Base-by-base conservation (phyloP, 2,888 invertebrate species). In the Protophormia terraenovae region DNA sequence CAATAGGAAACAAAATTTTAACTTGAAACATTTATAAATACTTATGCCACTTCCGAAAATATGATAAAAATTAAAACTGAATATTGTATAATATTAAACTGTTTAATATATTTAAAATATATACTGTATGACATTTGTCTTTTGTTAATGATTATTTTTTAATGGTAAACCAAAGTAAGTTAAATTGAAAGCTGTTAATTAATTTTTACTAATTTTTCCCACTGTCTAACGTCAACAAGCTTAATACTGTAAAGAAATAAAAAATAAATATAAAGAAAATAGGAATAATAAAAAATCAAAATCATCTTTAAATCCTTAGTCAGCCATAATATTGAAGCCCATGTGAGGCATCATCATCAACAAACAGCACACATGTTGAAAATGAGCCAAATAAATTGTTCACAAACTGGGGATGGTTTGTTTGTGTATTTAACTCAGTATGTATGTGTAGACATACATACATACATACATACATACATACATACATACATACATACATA, bases 301-400 rank as follows among this genome's bases (percentile, higher is more conserved):
- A 84, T 84, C 84, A 84, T 84, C 80, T 80, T 84, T 71, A 80
- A 84, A 76, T 84, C 84, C 84, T 84, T 76, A 84, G 84, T 84
- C 84, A 84, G 84, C 75, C 80, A 80, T 84, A 80, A 84, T 80
- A 64, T 80, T 76, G 71, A 84, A 76, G 84, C 80, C 80, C 80
- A 84, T 84, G 71, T 80, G 76, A 80, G 84, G 66, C 80, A 84
- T 84, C 76, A 78, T 38, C 78, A 71, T 79, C 73, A 84, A 55
- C 79, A 80, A 75, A 29, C 38, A 83, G 50, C 64, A 45, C 55
- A 69, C 64, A 82, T 76, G 67, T 38, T 53, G 14, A 53, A 77
- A 77, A 78, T 38, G 27, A 78, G 67, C 50, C 45, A 55, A 19
- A 50, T 50, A 69, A 50, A 53, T 64, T 71, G 22, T 64, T 64